Conservation (phyloP, 1,140 invertebrate genomes). For the Cydia amplana region DNA sequence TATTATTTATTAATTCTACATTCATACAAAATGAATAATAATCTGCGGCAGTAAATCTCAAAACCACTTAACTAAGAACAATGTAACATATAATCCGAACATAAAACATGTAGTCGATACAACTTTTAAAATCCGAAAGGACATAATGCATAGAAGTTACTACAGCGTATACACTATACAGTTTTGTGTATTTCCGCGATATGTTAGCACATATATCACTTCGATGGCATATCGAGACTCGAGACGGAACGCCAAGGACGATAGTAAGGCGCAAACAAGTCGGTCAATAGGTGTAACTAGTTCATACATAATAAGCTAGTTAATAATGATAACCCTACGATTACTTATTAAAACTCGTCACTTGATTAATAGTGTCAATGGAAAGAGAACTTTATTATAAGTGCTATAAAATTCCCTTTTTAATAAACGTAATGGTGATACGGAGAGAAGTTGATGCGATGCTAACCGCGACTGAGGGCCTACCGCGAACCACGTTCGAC, state of each 20-base stretch:
- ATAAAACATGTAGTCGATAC: background rate
- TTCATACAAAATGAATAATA: constrained; percentile 1
- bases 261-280: background rate
- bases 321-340: background rate
- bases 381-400: background rate
- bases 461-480: background rate
- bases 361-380: background rate
- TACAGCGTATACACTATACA: background rate
- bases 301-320: background rate
- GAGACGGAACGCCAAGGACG: background rate
- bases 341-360: background rate
- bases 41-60: constrained; percentile 1
- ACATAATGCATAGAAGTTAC: background rate
- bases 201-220: background rate
- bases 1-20: background rate
- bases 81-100: background rate
- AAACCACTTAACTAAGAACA: constrained; percentile 16
- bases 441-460: background rate
- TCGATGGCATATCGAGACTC: background rate
- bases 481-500: too few species aligned
- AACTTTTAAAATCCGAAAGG: background rate
- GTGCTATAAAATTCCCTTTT: background rate
- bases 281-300: constrained; percentile 10
- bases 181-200: background rate
- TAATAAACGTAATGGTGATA: background rate